phyloP scores from a whole-genome alignment of 2,113 vertebrate species.

The Trematocara stigmaticum region DNA sequence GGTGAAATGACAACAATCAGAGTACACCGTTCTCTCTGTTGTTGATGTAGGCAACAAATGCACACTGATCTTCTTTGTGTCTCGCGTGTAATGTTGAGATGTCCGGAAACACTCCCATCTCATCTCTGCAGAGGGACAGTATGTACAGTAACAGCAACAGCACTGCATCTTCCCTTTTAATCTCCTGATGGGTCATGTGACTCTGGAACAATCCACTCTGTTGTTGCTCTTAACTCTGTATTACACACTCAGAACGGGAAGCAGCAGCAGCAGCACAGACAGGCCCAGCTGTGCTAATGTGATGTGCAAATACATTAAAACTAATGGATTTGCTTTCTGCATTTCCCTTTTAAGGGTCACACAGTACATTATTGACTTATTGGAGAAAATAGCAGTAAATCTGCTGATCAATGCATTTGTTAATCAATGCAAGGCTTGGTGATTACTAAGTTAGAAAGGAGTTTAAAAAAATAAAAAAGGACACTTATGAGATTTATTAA shows the following conservation, averaged over 20 bases:
- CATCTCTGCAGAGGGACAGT: neutral
- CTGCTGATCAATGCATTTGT: neutral
- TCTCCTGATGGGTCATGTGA: constrained; percentile 18
- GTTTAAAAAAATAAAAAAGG: neutral
- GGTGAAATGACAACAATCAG: neutral
- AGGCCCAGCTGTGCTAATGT: neutral
- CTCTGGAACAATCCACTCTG: constrained; percentile 18
- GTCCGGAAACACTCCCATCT: constrained; percentile 2
- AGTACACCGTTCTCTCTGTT: neutral
- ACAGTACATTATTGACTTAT: neutral
- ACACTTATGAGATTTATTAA: neutral
- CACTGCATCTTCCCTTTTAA: neutral
- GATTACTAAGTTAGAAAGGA: neutral
- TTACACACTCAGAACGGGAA: neutral
- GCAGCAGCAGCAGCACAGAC: neutral
- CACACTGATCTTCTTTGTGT: constrained; percentile 20
- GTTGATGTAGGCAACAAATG: neutral
- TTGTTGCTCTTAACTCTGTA: constrained; percentile 17
- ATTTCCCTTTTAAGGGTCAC: neutral
- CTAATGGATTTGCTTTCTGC: neutral
- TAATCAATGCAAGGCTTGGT: neutral
- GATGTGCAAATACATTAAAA: neutral
- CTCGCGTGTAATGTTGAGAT: neutral
- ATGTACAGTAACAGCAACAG: neutral
- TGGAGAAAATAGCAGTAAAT: neutral